Base-by-base conservation (phyloP, 1,140 invertebrate genomes). In the Panulirus ornatus region DNA sequence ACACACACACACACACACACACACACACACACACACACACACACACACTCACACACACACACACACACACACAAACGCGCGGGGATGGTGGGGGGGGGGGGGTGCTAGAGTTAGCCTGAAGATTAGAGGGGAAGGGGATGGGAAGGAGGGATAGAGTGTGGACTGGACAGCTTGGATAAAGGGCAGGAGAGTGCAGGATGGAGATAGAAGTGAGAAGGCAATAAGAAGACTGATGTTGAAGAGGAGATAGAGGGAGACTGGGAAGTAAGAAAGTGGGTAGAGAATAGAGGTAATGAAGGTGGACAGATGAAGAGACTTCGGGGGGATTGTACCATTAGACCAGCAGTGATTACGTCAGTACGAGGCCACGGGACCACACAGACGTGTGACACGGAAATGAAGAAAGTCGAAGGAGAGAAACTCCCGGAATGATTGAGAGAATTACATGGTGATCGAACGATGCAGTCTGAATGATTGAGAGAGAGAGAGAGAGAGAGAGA, bases 1-100 rank as follows among this genome's bases (percentile, higher is more conserved):
- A 58, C 51, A 58, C 51, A 58, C 51, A 58, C 51, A 58, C 51
- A 58, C 51, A 58, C 51, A 58, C 51, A 58, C 51, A 58, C 51
- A 58, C 51, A 58, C 51, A 58, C 51, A 58, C 51, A 58, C 51
- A 58, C 51, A 58, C 51, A 58, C 51, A 58, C 51, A 58, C 51
- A 58, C 51, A 58, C 51, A 58, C 51, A 58, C 51, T 11, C 51
- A 58, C 51, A 58, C 51, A 58, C 51, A 58, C 51, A 58, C 51
- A 58, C 51, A 58, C 51, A 58, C 51, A 58, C 51, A 58, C 51
- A 58, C 51, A 58, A 11, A 58, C 51, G 22, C 51, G 51, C 51
- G 11, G 51, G 11, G 22, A 11, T 22, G 22, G 22, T 27, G 63
- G 63, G 22, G 22, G 30, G 6, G 22, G 22, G 63, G 63, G 22